Conservation (phyloP, 2,888 invertebrate species). For the Acleris sparsana region DNA sequence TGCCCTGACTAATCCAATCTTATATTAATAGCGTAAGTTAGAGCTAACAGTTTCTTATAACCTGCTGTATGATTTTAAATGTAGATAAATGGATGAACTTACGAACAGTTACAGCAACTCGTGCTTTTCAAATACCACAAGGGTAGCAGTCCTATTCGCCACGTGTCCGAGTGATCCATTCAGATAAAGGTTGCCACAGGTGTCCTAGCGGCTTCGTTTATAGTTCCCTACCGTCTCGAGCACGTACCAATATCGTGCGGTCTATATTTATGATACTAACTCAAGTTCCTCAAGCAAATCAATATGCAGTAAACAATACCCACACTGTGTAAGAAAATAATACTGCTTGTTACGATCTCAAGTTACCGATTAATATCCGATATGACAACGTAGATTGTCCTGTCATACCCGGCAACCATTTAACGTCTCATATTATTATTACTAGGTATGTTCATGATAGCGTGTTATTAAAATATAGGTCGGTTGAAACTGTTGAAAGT, state of each 20-base stretch:
- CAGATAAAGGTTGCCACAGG: conserved; percentile 1
- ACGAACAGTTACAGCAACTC: conserved; percentile 31
- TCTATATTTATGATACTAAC: conserved; percentile 11
- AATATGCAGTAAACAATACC: conserved; percentile 32
- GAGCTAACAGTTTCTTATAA: too few species aligned
- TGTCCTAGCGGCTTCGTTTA: background rate
- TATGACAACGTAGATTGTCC: conserved; percentile 4
- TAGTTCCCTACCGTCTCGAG: background rate
- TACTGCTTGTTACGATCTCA: conserved; percentile 23
- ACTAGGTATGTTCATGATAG: background rate
- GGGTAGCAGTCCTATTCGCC: conserved; percentile 27
- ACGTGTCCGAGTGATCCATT: conserved; percentile 30
- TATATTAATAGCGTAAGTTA: too few species aligned
- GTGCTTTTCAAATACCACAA: conserved; percentile 21
- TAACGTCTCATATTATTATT: conserved; percentile 4
- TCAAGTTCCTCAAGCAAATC: conserved; percentile 28
- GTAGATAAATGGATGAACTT: conserved; percentile 16
- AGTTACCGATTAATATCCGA: conserved; percentile 25
- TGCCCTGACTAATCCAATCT: too few species aligned
- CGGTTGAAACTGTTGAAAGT: background rate
- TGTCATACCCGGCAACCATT: conserved; percentile 13
- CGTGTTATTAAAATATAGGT: conserved; percentile 1
- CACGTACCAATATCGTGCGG: background rate
- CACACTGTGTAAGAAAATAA: conserved; percentile 16
- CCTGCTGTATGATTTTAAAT: background rate